A percentile compares a stretch with the other conserved stretches of the same genome.
Evolutionary conservation across 2,797 vertebrate species (phyloP).

Genomic region (Tapera naevia): DNA sequence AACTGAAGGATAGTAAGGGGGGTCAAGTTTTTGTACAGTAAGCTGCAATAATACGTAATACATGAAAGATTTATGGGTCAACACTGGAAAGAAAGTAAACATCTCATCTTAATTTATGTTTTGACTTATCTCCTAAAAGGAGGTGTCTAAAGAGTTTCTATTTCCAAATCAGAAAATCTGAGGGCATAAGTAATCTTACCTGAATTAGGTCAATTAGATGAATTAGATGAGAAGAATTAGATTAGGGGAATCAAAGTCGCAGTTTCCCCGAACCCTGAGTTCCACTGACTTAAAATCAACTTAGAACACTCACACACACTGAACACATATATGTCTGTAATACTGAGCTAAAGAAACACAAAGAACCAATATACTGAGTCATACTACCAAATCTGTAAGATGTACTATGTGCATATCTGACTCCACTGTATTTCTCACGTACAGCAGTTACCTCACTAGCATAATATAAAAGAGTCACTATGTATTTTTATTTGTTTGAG

Average conservation of each 20-base stretch:
- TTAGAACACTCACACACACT: not conserved
- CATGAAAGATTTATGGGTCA: not conserved
- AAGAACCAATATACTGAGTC: not conserved
- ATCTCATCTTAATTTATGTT: not conserved
- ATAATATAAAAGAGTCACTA: not conserved
- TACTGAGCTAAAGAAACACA: not conserved
- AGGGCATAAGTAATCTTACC: not conserved
- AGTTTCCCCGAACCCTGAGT: not conserved
- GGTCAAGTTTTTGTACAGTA: not conserved
- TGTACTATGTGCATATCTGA: not conserved
- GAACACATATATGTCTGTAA: not conserved
- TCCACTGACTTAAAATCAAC: not conserved
- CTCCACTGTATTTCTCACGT: not conserved
- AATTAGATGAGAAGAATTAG: too few species aligned
- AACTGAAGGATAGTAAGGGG: not conserved
- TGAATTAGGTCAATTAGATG: too few species aligned
- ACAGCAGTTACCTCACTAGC: not conserved
- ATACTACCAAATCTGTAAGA: not conserved
- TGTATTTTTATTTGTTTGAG: not conserved
- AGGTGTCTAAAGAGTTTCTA: not conserved
- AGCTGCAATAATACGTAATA: not conserved
- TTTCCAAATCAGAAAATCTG: not conserved
- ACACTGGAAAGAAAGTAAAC: not conserved
- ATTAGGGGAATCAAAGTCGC: not conserved
- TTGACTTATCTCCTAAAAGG: not conserved